phyloP scores from a whole-genome alignment of 2,797 vertebrate genomes.

The Triplophysa yarkandensis region DNA sequence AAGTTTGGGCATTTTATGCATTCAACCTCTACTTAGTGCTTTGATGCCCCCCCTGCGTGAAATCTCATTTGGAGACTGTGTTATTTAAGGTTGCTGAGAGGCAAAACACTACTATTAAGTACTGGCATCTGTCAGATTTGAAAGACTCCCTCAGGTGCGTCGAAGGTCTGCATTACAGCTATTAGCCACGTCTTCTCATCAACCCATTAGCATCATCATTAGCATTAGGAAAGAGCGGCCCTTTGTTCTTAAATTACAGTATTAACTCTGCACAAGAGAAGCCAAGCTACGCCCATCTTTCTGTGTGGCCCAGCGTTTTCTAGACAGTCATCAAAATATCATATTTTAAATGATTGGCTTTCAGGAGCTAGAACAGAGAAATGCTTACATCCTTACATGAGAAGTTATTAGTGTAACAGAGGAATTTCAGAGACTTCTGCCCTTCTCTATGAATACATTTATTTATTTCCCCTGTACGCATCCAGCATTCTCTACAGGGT shows the following conservation, averaged over 20 bases:
- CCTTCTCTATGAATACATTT: not conserved
- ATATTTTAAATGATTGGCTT: conserved; percentile 14
- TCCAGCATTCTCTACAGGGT: not conserved
- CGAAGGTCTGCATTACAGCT: conserved; percentile 38
- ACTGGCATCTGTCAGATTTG: conserved; percentile 52
- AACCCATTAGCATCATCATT: conserved; percentile 50
- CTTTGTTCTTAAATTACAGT: conserved; percentile 60
- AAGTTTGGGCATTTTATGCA: conserved; percentile 39
- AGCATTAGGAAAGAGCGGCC: conserved; percentile 45
- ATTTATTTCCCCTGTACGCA: not conserved
- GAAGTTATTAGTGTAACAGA: not conserved
- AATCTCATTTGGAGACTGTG: conserved; percentile 41
- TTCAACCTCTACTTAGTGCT: conserved; percentile 34
- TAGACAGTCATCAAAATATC: not conserved
- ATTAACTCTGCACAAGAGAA: conserved; percentile 49
- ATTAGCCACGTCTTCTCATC: conserved; percentile 53
- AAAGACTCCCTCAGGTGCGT: conserved; percentile 51
- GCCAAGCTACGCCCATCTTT: conserved; percentile 31
- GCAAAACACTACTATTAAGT: conserved; percentile 24
- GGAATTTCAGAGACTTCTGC: not conserved
- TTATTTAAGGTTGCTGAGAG: conserved; percentile 48
- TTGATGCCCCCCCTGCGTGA: conserved; percentile 34
- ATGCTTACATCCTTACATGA: not conserved
- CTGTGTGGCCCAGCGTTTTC: conserved; percentile 9
- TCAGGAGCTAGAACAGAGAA: conserved; percentile 23